Base-by-base conservation (phyloP, 92 coral and sea anemone genomes). In the Porites rus region DNA sequence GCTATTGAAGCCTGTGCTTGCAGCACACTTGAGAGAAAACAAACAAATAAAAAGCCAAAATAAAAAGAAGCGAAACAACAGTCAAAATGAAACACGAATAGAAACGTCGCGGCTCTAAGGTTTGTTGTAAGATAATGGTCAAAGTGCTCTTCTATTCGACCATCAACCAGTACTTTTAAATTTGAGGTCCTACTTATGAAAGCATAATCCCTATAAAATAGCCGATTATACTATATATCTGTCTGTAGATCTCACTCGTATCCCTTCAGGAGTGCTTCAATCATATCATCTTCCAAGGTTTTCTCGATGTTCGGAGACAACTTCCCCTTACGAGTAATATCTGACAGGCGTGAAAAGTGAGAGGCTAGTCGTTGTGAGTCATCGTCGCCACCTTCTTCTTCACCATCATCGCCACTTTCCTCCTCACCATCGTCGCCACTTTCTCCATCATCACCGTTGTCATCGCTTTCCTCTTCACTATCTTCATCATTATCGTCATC, bases 261-360 rank as follows among this genome's bases (percentile, higher is more conserved):
- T 11, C 54, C 78, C 17, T 22, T 19, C 8, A 74, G 78, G 7
- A 74, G 63, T 52, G 78, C 78, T 3, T 74, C 78, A 19, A 74
- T 52, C 78, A 74, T 51, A 6, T 74, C 46, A 10, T 74, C 78
- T 16, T 74, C 78, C 12, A 74, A 12, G 60, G 62, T 19, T 0
- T 74, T 60, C 43, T 56, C 53, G 52, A 28, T 56, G 31, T 74
- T 21, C 17, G 10, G 21, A 12, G 78, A 52, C 38, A 74, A 56
- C 62, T 21, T 74, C 22, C 78, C 78, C 22, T 13, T 53, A 13
- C 19, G 46, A 53, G 43, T 60, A 10, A 53, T 74, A 11, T 18
- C 78, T 53, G 78, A 62, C 2, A 74, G 43, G 43, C 78, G 78
- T 25, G 78, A 74, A 22, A 74, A 74, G 60, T 74, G 78, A 10